Percentiles rank a stretch among this genome's conserved stretches.
Evolutionary conservation across 2,113 vertebrate genomes (phyloP).

Genomic region (Todiramphus saurophagus): DNA sequence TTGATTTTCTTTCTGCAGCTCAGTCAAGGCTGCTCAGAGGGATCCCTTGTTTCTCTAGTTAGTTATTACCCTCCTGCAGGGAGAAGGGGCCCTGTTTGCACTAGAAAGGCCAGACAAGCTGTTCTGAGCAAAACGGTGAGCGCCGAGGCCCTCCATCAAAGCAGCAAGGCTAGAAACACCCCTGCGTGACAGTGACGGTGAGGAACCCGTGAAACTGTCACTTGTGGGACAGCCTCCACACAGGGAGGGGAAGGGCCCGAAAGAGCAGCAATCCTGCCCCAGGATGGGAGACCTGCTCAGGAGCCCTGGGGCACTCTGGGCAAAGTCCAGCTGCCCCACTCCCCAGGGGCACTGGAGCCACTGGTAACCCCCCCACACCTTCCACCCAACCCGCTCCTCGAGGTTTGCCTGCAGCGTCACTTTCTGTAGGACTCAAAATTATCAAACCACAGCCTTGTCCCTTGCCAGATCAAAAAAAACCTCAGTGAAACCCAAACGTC

Average conservation of each 20-base stretch:
- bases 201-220: background rate
- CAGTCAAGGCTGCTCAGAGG: background rate
- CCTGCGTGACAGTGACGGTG: background rate
- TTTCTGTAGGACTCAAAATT: background rate
- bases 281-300: background rate
- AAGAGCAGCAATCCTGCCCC: background rate
- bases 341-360: background rate
- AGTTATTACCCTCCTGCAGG: slow-evolving; percentile 11
- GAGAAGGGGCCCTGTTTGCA: background rate
- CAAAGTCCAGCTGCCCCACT: background rate
- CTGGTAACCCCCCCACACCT: accelerated
- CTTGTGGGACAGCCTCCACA: background rate
- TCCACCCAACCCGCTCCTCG: background rate
- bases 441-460: background rate
- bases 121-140: background rate
- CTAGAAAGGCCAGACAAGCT: background rate
- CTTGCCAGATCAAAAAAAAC: background rate
- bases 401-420: background rate
- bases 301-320: background rate
- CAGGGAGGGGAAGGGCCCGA: background rate
- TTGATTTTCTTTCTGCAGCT: background rate
- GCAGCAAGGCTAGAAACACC: background rate
- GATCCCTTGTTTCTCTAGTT: background rate
- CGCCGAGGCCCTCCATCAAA: background rate
- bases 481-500: background rate